A percentile compares a stretch with the other conserved stretches of the same genome.
Conservation (phyloP, 1,140 invertebrate species). For the Cataglyphis hispanica region DNA sequence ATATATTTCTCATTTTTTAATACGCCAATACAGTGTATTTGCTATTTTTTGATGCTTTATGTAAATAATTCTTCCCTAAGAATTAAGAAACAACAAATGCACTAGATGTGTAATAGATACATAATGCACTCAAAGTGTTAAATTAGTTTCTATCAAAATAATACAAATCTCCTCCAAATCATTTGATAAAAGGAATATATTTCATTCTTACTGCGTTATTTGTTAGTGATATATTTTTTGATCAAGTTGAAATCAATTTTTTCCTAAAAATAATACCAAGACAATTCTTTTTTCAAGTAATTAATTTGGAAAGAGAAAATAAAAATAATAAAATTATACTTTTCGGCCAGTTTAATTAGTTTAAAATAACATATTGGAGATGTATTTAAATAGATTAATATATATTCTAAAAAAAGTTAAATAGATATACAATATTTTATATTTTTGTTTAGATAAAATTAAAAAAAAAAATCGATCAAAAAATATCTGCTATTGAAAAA, state of each 20-base stretch:
- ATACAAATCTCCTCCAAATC: not conserved
- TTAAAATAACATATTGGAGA: not conserved
- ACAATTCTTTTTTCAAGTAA: not conserved
- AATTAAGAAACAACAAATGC: too few relatives aligned
- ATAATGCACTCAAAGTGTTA: slow-evolving; percentile 24
- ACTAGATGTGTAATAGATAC: too few relatives aligned
- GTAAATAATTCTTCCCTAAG: too few relatives aligned
- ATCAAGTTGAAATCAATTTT: slow-evolving; percentile 7
- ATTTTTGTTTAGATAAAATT: too few relatives aligned
- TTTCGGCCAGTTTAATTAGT: not conserved
- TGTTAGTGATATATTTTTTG: slow-evolving; percentile 8
- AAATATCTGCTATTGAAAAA: slow-evolving; percentile 23
- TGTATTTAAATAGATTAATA: too few relatives aligned
- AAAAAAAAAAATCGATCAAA: not conserved
- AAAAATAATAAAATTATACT: not conserved
- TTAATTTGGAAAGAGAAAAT: not conserved
- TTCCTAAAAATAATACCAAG: not conserved
- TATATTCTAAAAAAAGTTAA: not conserved
- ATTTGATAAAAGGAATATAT: slow-evolving; percentile 5
- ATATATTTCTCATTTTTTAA: too few relatives aligned
- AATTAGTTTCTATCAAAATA: slow-evolving; percentile 18
- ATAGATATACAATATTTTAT: not conserved
- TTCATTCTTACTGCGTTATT: slow-evolving; percentile 8
- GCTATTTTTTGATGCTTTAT: too few relatives aligned
- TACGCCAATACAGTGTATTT: too few relatives aligned